phyloP scores from a whole-genome alignment of 1,140 invertebrate genomes.

The Drosophila murphyi region DNA sequence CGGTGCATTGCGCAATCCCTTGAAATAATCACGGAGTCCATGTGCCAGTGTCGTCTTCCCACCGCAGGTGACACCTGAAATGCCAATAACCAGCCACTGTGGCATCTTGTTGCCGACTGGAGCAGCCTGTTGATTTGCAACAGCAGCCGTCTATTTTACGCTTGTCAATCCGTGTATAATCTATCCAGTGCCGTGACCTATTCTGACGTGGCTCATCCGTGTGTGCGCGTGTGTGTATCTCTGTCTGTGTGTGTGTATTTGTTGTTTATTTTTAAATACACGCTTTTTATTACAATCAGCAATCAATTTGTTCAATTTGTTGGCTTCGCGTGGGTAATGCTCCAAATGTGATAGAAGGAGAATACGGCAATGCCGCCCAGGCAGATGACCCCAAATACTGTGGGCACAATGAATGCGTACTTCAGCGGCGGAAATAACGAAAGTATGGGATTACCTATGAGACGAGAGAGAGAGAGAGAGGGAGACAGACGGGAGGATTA shows the following conservation, averaged over 20 bases:
- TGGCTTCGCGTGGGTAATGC: conserved; percentile 58
- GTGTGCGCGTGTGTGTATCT: background rate
- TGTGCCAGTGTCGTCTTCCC: conserved; percentile 91
- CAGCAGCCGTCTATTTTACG: background rate
- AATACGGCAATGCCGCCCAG: conserved; percentile 88
- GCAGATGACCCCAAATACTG: conserved; percentile 87
- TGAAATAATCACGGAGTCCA: conserved; percentile 85
- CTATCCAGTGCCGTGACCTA: conserved; percentile 15
- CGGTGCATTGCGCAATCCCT: conserved; percentile 57
- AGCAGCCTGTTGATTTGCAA: conserved; percentile 3
- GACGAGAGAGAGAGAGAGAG: conserved; percentile 7
- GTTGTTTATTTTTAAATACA: background rate
- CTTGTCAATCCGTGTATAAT: conserved; percentile 32
- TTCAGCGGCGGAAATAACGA: conserved; percentile 87
- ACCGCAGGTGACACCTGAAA: conserved; percentile 91
- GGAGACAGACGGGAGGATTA: conserved; percentile 1
- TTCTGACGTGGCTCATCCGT: conserved; percentile 2
- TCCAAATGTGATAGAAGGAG: conserved; percentile 87
- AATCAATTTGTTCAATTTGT: conserved; percentile 43
- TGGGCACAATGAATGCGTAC: conserved; percentile 87
- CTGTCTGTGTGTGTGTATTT: background rate
- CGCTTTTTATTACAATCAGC: conserved; percentile 1
- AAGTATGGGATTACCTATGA: conserved; percentile 86
- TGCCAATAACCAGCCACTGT: conserved; percentile 89
- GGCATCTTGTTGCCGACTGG: conserved; percentile 72